phyloP scores from a whole-genome alignment of 2,888 invertebrate species.

The Hartigia nigra region DNA sequence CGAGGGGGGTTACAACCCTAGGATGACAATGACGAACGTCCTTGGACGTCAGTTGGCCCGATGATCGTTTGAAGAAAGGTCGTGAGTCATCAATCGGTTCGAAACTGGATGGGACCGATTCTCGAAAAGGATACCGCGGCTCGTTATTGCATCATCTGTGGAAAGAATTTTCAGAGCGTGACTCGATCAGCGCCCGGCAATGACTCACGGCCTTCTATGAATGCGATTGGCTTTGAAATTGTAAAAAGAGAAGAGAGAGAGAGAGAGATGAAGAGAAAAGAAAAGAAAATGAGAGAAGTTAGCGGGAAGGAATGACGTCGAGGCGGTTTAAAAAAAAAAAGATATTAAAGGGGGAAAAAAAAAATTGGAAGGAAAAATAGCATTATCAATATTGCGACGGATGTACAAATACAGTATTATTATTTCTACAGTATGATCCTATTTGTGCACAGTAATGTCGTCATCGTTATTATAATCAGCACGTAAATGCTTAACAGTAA shows the following conservation, averaged over 20 bases:
- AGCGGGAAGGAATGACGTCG: slow-evolving; percentile 11
- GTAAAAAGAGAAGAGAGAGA: slow-evolving; percentile 7
- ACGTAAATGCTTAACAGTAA: not conserved
- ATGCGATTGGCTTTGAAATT: not conserved
- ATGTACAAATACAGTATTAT: too few relatives aligned
- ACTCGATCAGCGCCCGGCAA: slow-evolving; percentile 3
- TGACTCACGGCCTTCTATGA: slow-evolving; percentile 5
- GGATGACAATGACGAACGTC: not conserved
- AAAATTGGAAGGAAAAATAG: not conserved
- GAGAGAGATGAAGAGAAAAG: not conserved
- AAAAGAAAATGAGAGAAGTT: not conserved
- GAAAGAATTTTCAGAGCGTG: slow-evolving; percentile 8
- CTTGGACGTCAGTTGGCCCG: not conserved
- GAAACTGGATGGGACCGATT: not conserved
- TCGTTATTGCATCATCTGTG: not conserved
- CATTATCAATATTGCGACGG: too few relatives aligned
- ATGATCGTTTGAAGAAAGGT: not conserved
- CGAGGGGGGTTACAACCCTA: too few relatives aligned
- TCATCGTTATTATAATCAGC: not conserved
- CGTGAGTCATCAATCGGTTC: slow-evolving; percentile 6
- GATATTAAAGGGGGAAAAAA: slow-evolving; percentile 24
- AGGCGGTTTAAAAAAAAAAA: not conserved
- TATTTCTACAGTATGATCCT: not conserved
- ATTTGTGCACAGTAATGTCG: not conserved
- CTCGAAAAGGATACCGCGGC: slow-evolving; percentile 1